phyloP scores from a whole-genome alignment of 2,113 vertebrate species.

The Gavialis gangeticus region DNA sequence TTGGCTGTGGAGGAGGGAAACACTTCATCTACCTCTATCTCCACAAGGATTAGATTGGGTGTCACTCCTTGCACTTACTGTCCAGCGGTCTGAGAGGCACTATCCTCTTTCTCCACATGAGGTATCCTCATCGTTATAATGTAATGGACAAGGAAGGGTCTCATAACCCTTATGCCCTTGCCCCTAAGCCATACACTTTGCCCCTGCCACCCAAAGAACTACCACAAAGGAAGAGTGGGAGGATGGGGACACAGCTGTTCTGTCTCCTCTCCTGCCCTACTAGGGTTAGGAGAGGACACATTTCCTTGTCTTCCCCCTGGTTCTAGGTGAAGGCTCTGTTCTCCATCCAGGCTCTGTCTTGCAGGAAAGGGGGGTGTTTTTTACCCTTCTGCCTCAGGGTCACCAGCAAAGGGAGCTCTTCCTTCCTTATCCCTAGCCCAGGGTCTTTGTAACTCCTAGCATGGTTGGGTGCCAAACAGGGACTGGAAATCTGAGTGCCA shows the following conservation, averaged over 20 bases:
- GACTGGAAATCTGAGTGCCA: no score
- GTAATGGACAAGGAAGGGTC: neutral
- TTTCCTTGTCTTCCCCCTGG: neutral
- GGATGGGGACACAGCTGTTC: no score
- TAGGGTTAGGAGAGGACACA: neutral
- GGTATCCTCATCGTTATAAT: no score
- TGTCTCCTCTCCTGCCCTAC: neutral
- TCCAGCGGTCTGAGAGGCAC: neutral
- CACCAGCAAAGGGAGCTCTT: accelerated
- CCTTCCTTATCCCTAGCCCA: neutral
- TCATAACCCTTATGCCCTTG: no score
- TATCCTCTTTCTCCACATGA: neutral
- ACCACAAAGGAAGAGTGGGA: no score
- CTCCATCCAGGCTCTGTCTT: no score
- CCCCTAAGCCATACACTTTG: no score
- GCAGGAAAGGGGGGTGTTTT: accelerated
- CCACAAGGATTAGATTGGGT: neutral
- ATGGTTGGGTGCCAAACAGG: neutral
- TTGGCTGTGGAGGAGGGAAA: neutral
- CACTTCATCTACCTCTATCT: accelerated
- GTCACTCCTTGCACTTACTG: neutral
- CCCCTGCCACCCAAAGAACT: no score
- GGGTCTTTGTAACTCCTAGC: neutral
- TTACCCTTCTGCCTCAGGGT: no score
- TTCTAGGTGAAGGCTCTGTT: no score